A percentile compares a stretch with the other conserved stretches of the same genome.
Conservation (phyloP, 2,888 invertebrate species). For the Cynaeus angustus region DNA sequence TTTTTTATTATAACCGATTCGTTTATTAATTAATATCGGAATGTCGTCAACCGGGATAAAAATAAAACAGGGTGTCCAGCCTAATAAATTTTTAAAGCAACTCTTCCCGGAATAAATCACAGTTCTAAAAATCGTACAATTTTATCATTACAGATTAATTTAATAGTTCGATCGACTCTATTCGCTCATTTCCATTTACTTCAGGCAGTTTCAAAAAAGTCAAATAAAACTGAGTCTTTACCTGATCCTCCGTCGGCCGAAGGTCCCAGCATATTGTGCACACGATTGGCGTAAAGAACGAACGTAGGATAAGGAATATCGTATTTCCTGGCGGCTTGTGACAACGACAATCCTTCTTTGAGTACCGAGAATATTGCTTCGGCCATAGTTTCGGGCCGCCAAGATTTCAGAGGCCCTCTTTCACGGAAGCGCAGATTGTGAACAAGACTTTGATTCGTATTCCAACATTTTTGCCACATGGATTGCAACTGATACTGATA, state of each 20-base stretch:
- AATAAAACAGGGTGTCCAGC: not conserved
- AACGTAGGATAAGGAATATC: conserved; percentile 97
- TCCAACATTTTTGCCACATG: conserved; percentile 98
- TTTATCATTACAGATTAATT: not conserved
- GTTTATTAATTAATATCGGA: not conserved
- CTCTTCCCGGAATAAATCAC: conserved; percentile 5
- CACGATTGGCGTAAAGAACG: conserved; percentile 93
- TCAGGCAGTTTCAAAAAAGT: too few relatives aligned
- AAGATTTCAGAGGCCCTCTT: conserved; percentile 92
- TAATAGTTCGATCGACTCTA: not conserved
- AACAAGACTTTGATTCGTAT: conserved; percentile 92
- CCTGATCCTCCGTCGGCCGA: conserved; percentile 93
- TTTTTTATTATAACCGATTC: conserved; percentile 3
- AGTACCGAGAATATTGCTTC: conserved; percentile 94
- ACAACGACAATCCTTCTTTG: conserved; percentile 90
- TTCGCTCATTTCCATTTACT: too few relatives aligned
- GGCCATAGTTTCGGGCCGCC: conserved; percentile 96
- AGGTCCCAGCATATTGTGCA: conserved; percentile 95
- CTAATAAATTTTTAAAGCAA: conserved; percentile 2
- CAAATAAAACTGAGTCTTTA: conserved; percentile 69
- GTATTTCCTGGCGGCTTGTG: conserved; percentile 94
- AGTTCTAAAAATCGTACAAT: not conserved
- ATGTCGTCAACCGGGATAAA: not conserved
- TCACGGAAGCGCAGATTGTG: conserved; percentile 94
- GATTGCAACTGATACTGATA: conserved; percentile 96